Base-by-base conservation (phyloP, 2,113 vertebrate species). In the Nothocercus julius region DNA sequence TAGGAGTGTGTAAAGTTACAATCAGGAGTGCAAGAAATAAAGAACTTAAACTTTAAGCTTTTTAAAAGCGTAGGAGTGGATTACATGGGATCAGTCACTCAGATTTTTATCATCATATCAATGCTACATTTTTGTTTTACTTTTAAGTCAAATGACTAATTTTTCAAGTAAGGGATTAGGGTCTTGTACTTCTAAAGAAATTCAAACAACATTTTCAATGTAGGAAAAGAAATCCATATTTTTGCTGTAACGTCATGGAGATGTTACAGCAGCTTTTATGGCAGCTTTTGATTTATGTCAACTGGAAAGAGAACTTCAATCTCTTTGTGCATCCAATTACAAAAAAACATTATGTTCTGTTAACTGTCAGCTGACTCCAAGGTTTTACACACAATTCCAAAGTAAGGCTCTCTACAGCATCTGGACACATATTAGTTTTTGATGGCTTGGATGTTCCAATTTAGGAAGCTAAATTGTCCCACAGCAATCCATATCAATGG, bases 1-100 rank as follows among this genome's bases (percentile, higher is more conserved):
- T 51, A 92, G 87, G 97, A 92, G 92, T 94, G 92, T 95, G 90
- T 92, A 96, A 96, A 97, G 92, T 94, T 95, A 97, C 92, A 95
- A 94, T 92, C 92, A 96, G 85, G 95, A 97, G 96, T 96, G 92
- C 97, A 98, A 94, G 93, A 89, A 87, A 86, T 82, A 93, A 97
- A 96, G 82, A 96, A 97, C 1, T 58, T 85, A 96, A 97, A 97
- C 84, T 95, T 68, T 92, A 89, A 96, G 85, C 77, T 95, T 84
- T 91, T 90, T 87, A 89, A 94, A 88, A 84, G 67, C 88, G 75
- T 94, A 93, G 78, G 94, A 96, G 84, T 66, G 70, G 78, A 84
- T 95, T 94, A 92, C 51, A 82, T 89, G 72, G 49, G 68, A 93
- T 72, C 61, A 69, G 74, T 54, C 42, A 51, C 81, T 95, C 27